A percentile compares a stretch with the other conserved stretches of the same genome.
Conservation (phyloP, 2,113 vertebrate genomes). For the Hemichromis elongatus region DNA sequence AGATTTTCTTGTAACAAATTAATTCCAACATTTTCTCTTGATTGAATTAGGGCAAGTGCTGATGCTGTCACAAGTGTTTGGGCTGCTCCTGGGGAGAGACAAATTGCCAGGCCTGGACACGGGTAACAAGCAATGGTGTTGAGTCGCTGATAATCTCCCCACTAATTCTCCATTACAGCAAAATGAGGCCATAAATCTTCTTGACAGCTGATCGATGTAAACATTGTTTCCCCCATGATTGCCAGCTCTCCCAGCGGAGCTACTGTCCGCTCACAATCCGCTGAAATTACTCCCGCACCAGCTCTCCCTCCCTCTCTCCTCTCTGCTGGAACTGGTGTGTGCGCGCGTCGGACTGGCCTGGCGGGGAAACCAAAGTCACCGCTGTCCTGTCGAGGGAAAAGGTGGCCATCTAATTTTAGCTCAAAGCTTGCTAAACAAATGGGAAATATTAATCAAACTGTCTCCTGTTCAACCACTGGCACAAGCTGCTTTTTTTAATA, state of each 20-base stretch:
- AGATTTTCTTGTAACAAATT: constrained; percentile 99
- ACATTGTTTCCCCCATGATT: constrained; percentile 99
- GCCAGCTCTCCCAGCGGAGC: constrained; percentile 98
- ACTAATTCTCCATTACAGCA: constrained; percentile 99
- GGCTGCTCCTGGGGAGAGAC: constrained; percentile 85
- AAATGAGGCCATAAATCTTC: constrained; percentile 99
- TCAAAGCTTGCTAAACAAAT: constrained; percentile 75
- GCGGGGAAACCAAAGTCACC: constrained; percentile 78
- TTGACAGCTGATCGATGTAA: constrained; percentile 99
- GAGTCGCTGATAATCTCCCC: constrained; percentile 99
- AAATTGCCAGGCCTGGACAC: constrained; percentile 98
- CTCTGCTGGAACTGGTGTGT: constrained; percentile 21
- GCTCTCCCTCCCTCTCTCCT: constrained; percentile 70
- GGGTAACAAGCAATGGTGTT: constrained; percentile 99
- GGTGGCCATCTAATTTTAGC: constrained; percentile 92
- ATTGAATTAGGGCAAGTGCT: constrained; percentile 99
- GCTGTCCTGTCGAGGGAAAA: constrained; percentile 72
- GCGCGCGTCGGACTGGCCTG: constrained; percentile 41
- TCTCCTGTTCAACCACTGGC: constrained; percentile 69
- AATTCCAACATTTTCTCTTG: constrained; percentile 99
- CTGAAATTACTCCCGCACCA: constrained; percentile 90
- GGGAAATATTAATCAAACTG: constrained; percentile 80
- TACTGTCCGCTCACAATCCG: constrained; percentile 97
- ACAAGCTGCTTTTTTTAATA: constrained; percentile 49
- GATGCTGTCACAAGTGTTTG: constrained; percentile 99